Percentiles rank a stretch among this genome's conserved stretches.
These are phyloP conservation scores for Rosalia funebris DNA, from an alignment of 2,888 invertebrate genomes.

Conservation along the genomic window DNA sequence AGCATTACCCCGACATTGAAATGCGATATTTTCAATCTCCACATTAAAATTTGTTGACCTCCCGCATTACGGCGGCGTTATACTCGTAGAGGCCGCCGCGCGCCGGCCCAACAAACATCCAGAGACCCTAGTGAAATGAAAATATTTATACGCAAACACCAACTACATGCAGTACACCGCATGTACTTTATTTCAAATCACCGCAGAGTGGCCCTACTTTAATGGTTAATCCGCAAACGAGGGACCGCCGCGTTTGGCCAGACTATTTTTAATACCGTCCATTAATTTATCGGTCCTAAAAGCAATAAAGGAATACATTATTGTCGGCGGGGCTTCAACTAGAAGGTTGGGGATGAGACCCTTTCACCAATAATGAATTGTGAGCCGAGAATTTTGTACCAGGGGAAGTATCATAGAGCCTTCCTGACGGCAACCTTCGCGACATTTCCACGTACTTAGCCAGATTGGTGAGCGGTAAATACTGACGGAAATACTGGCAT, in stretches of 20 bases:
- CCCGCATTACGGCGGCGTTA: slow-evolving; percentile 1
- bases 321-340: too few species aligned
- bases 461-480: too few species aligned
- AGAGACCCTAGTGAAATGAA: slow-evolving; percentile 40
- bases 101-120: too few species aligned
- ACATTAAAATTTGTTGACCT: slow-evolving; percentile 1
- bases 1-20: not conserved
- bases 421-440: too few species aligned
- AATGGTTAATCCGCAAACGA: slow-evolving; percentile 3
- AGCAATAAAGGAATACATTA: too few species aligned
- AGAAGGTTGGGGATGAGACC: too few species aligned
- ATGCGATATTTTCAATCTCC: slow-evolving; percentile 1
- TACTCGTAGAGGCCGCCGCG: slow-evolving; percentile 24
- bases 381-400: too few species aligned
- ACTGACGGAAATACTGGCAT: too few species aligned
- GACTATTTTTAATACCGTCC: not conserved
- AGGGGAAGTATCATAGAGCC: too few species aligned
- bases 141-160: slow-evolving; percentile 48
- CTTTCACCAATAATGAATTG: too few species aligned
- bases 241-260: not conserved
- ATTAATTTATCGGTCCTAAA: not conserved
- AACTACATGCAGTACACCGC: slow-evolving; percentile 43
- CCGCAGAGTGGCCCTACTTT: slow-evolving; percentile 28
- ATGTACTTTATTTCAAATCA: slow-evolving; percentile 48
- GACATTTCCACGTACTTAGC: too few species aligned